Evolutionary conservation across 1,140 invertebrate species (phyloP).

Genomic region (Bombus consobrinus): DNA sequence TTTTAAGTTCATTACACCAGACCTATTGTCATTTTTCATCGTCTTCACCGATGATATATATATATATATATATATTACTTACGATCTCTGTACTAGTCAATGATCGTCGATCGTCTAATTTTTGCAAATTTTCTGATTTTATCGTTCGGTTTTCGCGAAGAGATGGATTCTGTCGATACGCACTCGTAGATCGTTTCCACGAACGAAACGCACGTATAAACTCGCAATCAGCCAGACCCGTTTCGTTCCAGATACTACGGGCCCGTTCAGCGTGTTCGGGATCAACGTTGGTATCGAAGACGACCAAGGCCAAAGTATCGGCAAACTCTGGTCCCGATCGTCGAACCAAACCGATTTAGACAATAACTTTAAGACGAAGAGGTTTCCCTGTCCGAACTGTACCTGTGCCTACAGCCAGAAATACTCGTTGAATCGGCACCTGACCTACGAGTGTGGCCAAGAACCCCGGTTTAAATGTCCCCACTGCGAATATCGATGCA

Average conservation of each 20-base stretch:
- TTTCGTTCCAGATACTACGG: conserved; percentile 49
- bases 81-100: neutral
- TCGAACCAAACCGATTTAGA: conserved; percentile 5
- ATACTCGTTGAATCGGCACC: conserved; percentile 77
- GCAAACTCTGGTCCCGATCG: neutral
- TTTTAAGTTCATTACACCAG: neutral
- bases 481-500: conserved; percentile 77
- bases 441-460: conserved; percentile 84
- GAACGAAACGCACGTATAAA: neutral
- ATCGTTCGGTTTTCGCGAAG: too few species aligned
- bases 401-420: conserved; percentile 55
- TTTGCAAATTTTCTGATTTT: too few species aligned
- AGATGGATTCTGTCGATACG: neutral
- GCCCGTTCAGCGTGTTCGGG: conserved; percentile 23
- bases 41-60: neutral
- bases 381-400: conserved; percentile 62
- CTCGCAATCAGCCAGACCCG: conserved; percentile 32
- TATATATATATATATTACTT: neutral
- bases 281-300: conserved; percentile 33
- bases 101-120: neutral
- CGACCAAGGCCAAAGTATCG: neutral
- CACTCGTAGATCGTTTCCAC: neutral
- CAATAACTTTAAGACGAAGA: conserved; percentile 33
- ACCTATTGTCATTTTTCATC: neutral
- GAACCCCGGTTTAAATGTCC: conserved; percentile 85